Conservation (phyloP, 2,797 vertebrate genomes). For the Balearica regulorum region DNA sequence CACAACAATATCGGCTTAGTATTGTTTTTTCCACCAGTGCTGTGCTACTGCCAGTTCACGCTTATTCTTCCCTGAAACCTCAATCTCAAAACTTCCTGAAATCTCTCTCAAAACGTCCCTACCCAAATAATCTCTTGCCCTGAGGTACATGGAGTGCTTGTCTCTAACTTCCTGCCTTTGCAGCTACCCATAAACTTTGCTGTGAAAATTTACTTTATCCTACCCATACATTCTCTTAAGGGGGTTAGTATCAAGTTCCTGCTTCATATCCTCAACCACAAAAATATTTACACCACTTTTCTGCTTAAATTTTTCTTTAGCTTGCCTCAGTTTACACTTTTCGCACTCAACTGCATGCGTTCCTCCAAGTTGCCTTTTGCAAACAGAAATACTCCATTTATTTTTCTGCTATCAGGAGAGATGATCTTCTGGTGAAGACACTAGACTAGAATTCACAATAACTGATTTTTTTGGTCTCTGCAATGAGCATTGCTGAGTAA, state of each 20-base stretch:
- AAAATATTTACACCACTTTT: background rate
- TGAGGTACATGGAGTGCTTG: background rate
- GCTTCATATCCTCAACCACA: background rate
- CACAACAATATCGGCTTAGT: background rate
- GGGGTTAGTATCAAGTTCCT: background rate
- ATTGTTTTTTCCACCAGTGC: background rate
- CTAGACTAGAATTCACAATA: background rate
- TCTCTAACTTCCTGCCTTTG: background rate
- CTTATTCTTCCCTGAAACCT: background rate
- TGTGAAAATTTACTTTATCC: background rate
- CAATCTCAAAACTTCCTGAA: background rate
- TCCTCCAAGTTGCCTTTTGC: background rate
- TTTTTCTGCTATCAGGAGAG: background rate
- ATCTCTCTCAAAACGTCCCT: background rate
- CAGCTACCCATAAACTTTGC: background rate
- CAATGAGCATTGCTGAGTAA: background rate
- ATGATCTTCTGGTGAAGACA: background rate
- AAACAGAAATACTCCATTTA: background rate
- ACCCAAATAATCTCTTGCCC: background rate
- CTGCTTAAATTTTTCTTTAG: background rate
- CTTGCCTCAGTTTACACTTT: background rate
- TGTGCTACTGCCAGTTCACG: background rate
- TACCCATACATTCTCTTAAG: background rate
- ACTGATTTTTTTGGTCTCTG: background rate
- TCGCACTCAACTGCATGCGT: background rate